These are phyloP conservation scores for Uropsilus gracilis DNA, from an alignment of 2,113 vertebrate genomes.

Conservation along the genomic window DNA sequence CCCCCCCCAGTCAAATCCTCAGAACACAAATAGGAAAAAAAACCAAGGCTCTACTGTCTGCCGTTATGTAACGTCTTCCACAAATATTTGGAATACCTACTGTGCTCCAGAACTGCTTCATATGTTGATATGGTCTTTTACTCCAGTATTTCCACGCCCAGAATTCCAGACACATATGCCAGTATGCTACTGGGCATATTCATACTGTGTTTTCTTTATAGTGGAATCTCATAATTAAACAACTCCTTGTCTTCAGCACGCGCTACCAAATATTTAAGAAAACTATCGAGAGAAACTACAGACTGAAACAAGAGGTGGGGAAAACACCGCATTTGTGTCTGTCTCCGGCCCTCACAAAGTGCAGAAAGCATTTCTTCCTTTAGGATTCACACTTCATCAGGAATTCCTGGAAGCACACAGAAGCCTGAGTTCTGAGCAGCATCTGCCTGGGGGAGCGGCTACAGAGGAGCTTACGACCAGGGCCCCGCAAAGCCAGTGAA, in stretches of 20 bases:
- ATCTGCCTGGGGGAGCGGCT: slow-evolving; percentile 46
- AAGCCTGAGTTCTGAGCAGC: not conserved
- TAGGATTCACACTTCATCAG: not conserved
- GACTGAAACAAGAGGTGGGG: slow-evolving; percentile 42
- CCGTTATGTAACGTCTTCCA: not conserved
- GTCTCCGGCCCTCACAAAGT: slow-evolving; percentile 21
- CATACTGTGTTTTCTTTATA: slow-evolving; percentile 61
- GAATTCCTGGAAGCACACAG: not conserved
- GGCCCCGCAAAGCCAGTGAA: not conserved
- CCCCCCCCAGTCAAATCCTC: not conserved
- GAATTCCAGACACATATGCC: slow-evolving; percentile 57
- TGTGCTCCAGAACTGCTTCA: not conserved
- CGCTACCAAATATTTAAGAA: slow-evolving; percentile 62
- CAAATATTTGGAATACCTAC: not conserved
- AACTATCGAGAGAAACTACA: slow-evolving; percentile 55
- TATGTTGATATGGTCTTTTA: not conserved
- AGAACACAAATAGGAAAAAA: not conserved
- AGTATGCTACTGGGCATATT: slow-evolving; percentile 50
- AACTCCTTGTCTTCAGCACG: slow-evolving; percentile 62
- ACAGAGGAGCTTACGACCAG: not conserved
- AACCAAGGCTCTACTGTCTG: not conserved
- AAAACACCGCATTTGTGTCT: slow-evolving; percentile 55
- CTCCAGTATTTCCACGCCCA: not conserved
- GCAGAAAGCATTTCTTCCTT: not conserved
- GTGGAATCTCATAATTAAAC: slow-evolving; percentile 70